A percentile compares a stretch with the other conserved stretches of the same genome.
Evolutionary conservation across 2,113 vertebrate species (phyloP).

Genomic region (Aegotheles bennettii): DNA sequence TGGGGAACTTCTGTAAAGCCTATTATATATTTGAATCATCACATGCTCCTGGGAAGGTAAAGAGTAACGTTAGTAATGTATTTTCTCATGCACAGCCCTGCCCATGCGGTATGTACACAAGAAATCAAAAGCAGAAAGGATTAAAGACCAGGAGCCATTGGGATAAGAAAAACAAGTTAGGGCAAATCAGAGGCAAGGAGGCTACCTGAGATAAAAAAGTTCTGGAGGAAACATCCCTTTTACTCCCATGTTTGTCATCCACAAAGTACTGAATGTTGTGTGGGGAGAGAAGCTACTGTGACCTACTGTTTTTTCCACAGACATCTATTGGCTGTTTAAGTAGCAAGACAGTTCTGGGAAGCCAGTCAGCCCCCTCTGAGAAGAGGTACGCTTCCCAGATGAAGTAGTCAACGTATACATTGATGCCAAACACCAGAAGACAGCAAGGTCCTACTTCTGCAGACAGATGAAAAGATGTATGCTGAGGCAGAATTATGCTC

Average conservation of each 20-base stretch:
- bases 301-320: neutral
- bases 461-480: neutral
- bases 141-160: neutral
- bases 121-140: constrained; percentile 22
- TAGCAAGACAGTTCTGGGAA: neutral
- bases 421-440: neutral
- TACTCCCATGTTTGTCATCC: neutral
- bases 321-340: neutral
- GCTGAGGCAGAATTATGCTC: neutral
- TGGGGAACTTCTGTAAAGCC: neutral
- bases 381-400: neutral
- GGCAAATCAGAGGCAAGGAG: neutral
- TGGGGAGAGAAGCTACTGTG: neutral
- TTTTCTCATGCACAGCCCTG: constrained; percentile 20
- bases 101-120: neutral
- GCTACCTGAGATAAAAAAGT: neutral
- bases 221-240: neutral
- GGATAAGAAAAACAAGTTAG: constrained; percentile 1
- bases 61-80: neutral
- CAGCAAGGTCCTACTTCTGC: neutral
- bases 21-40: constrained; percentile 3
- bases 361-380: neutral
- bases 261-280: neutral
- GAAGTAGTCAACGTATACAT: neutral
- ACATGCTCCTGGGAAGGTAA: neutral